These are phyloP conservation scores for Gallirallus australis DNA, from an alignment of 2,797 vertebrate genomes.

Conservation along the genomic window DNA sequence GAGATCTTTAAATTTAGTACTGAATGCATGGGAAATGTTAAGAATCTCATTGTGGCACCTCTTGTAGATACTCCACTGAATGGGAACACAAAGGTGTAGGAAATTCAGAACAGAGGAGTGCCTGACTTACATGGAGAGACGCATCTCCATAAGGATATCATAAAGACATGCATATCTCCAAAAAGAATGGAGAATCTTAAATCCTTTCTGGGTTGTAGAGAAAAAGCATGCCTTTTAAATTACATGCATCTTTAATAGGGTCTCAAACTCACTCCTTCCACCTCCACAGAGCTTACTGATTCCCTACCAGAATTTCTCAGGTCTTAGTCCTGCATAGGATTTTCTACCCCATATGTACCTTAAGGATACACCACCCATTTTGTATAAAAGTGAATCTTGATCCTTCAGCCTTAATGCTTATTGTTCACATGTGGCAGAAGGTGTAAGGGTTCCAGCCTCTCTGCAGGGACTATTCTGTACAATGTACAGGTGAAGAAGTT, in stretches of 20 bases:
- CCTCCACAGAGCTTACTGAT: not conserved
- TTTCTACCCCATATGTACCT: not conserved
- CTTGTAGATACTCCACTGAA: not conserved
- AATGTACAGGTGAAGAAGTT: not conserved
- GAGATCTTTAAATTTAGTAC: not conserved
- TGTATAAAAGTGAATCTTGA: not conserved
- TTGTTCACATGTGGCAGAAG: not conserved
- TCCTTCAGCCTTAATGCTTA: not conserved
- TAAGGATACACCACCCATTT: not conserved
- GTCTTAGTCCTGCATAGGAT: not conserved
- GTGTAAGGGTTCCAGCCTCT: not conserved
- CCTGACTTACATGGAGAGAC: not conserved
- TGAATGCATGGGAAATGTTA: not conserved
- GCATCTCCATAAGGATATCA: not conserved
- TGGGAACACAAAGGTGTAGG: not conserved
- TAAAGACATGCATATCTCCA: not conserved
- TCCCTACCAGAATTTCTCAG: not conserved
- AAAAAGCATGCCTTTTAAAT: not conserved
- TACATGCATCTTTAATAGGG: not conserved
- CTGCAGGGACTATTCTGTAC: not conserved
- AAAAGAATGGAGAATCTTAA: not conserved
- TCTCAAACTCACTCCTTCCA: not conserved
- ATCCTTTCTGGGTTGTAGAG: not conserved
- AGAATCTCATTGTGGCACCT: not conserved
- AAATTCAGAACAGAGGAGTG: not conserved